Evolutionary conservation across 64 coral and sea anemone genomes (phyloP).

Genomic region (Stylophora pistillata): DNA sequence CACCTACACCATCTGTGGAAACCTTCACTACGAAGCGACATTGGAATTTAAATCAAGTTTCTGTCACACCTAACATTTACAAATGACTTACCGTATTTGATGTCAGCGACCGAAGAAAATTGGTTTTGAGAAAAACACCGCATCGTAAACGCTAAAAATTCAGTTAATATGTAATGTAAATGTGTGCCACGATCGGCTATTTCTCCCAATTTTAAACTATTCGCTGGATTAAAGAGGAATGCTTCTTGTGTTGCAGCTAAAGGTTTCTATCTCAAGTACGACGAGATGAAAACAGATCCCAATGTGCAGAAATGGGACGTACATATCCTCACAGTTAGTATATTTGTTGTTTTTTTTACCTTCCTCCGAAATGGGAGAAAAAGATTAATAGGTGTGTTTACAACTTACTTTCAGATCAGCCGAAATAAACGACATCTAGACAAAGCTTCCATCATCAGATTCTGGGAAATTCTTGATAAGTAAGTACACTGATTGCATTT

Average conservation of each 20-base stretch:
- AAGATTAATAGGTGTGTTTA: neutral
- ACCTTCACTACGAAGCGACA: no score
- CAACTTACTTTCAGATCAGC: conserved; percentile 66
- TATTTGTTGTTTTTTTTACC: neutral
- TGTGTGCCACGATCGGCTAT: no score
- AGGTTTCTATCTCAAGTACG: conserved; percentile 92
- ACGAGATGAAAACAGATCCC: conserved; percentile 95
- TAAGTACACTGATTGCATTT: conserved; percentile 57
- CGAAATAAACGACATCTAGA: conserved; percentile 98
- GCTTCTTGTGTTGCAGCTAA: conserved; percentile 61
- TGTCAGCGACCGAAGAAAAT: no score
- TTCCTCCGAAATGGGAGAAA: neutral
- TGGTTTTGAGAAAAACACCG: no score
- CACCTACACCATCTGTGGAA: no score
- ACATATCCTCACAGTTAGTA: conserved; percentile 89
- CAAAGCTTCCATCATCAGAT: conserved; percentile 91
- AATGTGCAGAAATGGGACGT: conserved; percentile 99
- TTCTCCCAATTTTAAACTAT: neutral
- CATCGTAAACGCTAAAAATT: no score
- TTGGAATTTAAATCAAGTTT: no score
- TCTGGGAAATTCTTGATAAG: conserved; percentile 98
- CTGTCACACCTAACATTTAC: no score
- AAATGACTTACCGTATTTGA: no score
- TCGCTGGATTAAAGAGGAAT: neutral
- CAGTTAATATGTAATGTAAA: no score